phyloP scores from a whole-genome alignment of 2,113 vertebrate genomes.

The Malurus cyaneus region DNA sequence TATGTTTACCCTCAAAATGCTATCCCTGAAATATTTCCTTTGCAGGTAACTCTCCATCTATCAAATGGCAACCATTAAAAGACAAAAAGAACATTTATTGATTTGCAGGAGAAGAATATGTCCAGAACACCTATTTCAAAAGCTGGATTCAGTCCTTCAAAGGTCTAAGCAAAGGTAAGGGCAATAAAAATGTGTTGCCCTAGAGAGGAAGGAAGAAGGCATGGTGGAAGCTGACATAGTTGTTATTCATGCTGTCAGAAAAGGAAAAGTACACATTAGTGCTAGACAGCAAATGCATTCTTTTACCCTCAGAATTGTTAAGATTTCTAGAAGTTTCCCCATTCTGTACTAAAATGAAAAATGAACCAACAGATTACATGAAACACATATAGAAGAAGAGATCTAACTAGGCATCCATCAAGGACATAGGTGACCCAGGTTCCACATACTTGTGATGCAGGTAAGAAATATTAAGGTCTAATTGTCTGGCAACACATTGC shows the following conservation, averaged over 20 bases:
- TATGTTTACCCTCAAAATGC: not conserved
- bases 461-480: not conserved
- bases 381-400: not conserved
- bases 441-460: not conserved
- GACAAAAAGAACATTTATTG: not conserved
- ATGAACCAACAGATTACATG: not conserved
- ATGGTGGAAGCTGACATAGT: not conserved
- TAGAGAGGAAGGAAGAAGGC: not conserved
- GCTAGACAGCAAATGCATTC: not conserved
- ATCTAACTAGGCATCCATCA: not conserved
- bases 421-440: fast-evolving
- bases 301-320: not conserved
- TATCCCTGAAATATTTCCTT: not conserved
- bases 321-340: not conserved
- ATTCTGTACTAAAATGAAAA: not conserved
- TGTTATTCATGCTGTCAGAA: not conserved
- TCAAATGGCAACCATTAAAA: not conserved
- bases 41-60: not conserved
- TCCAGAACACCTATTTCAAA: not conserved
- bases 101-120: not conserved
- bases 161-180: not conserved
- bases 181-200: not conserved
- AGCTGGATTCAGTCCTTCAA: not conserved
- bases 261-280: not conserved
- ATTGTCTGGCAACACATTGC: not conserved